Conservation (phyloP, 2,113 vertebrate genomes). For the Gasterosteus nipponicus region DNA sequence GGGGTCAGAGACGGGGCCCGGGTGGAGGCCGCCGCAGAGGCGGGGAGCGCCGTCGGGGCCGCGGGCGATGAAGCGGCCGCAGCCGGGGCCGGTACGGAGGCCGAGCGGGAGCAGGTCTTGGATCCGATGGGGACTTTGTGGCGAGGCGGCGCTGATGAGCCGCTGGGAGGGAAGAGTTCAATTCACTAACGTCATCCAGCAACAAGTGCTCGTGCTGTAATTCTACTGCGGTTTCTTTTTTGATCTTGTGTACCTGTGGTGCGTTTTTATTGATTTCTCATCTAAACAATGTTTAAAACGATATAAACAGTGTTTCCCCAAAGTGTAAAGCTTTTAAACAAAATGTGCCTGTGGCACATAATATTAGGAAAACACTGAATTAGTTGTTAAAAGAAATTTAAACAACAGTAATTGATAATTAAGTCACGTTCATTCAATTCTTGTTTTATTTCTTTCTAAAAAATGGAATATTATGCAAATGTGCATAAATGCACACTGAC, state of each 20-base stretch:
- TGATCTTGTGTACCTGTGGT: not conserved
- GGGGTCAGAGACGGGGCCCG: slow-evolving; percentile 61
- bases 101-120: slow-evolving; percentile 52
- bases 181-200: slow-evolving; percentile 5
- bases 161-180: slow-evolving; percentile 50
- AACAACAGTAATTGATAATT: not conserved
- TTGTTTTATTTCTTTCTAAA: not conserved
- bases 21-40: slow-evolving; percentile 52
- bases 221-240: not conserved
- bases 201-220: not conserved
- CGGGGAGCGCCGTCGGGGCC: slow-evolving; percentile 44
- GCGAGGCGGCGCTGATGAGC: slow-evolving; percentile 59
- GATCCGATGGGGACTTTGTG: slow-evolving; percentile 62
- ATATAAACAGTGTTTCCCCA: no score
- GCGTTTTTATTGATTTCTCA: not conserved
- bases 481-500: slow-evolving; percentile 60
- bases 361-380: not conserved
- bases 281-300: not conserved
- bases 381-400: not conserved
- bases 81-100: slow-evolving; percentile 46
- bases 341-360: no score
- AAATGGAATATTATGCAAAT: not conserved
- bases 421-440: not conserved
- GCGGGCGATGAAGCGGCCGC: slow-evolving; percentile 47
- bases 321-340: no score